These are phyloP conservation scores for Penaeus vannamei DNA, from an alignment of 1,140 invertebrate species.

Conservation along the genomic window DNA sequence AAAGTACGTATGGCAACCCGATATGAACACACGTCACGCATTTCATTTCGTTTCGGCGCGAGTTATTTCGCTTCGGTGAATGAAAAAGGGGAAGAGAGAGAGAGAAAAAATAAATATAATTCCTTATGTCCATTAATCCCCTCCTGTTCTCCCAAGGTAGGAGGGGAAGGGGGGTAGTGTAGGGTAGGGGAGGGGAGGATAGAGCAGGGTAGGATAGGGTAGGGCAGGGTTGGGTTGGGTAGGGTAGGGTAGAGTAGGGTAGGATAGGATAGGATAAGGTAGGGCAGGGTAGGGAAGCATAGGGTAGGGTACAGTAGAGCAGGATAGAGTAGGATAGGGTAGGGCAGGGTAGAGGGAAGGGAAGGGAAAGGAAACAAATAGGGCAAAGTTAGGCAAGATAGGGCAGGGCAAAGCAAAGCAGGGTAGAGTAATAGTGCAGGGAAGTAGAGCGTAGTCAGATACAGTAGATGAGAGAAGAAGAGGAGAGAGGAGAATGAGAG, in stretches of 20 bases:
- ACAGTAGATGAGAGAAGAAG: too few species aligned
- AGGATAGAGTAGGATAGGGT: not conserved
- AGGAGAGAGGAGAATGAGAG: not conserved
- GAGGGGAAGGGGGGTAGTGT: not conserved
- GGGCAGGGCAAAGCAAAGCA: too few species aligned
- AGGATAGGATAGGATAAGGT: not conserved
- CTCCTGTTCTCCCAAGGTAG: not conserved
- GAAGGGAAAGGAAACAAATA: not conserved
- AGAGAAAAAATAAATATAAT: not conserved
- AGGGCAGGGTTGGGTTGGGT: not conserved
- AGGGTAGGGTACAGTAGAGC: not conserved
- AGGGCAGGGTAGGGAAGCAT: not conserved
- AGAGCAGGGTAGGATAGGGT: not conserved
- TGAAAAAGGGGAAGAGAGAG: too few species aligned
- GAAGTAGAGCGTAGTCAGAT: too few species aligned
- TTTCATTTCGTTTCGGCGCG: too few species aligned
- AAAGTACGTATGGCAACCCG: too few species aligned
- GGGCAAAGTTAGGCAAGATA: too few species aligned
- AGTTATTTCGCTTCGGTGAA: too few species aligned
- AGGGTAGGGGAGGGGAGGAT: not conserved
- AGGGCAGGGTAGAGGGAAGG: not conserved
- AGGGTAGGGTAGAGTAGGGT: not conserved
- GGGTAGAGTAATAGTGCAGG: too few species aligned
- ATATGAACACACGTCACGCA: too few species aligned
- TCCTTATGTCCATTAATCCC: too few species aligned